Conservation (phyloP, 1,140 invertebrate genomes). For the Heliconius himera region DNA sequence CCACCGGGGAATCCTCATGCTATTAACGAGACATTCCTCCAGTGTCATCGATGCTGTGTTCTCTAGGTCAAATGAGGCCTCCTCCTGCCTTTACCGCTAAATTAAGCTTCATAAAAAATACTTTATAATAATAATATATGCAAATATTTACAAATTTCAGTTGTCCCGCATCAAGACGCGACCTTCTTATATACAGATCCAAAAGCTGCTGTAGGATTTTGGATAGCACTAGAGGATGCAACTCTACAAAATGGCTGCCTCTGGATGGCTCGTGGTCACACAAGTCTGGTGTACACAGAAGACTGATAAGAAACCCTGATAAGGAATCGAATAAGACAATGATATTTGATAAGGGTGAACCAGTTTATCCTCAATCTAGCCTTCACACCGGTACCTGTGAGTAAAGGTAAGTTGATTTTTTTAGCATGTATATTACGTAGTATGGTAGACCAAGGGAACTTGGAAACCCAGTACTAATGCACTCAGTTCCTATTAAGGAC, state of each 20-base stretch:
- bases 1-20: no score
- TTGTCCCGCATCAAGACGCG: slow-evolving; percentile 92
- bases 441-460: no score
- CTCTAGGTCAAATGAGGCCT: no score
- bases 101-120: no score
- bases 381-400: slow-evolving; percentile 89
- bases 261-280: slow-evolving; percentile 95
- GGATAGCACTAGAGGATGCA: slow-evolving; percentile 97
- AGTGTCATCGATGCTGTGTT: no score
- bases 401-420: slow-evolving; percentile 54
- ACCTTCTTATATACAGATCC: slow-evolving; percentile 93
- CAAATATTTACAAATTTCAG: slow-evolving; percentile 73
- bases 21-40: no score
- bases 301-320: slow-evolving; percentile 88
- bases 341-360: slow-evolving; percentile 84
- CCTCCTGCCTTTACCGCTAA: no score
- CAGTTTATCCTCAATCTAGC: slow-evolving; percentile 88
- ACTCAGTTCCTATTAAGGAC: no score
- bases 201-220: slow-evolving; percentile 90
- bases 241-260: slow-evolving; percentile 96
- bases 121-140: no score
- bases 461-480: no score
- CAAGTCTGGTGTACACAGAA: slow-evolving; percentile 88
- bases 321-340: slow-evolving; percentile 83
- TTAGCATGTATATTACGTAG: neutral